Evolutionary conservation across 2,888 invertebrate species (phyloP).

Genomic region (Tubiluchus corallicola): DNA sequence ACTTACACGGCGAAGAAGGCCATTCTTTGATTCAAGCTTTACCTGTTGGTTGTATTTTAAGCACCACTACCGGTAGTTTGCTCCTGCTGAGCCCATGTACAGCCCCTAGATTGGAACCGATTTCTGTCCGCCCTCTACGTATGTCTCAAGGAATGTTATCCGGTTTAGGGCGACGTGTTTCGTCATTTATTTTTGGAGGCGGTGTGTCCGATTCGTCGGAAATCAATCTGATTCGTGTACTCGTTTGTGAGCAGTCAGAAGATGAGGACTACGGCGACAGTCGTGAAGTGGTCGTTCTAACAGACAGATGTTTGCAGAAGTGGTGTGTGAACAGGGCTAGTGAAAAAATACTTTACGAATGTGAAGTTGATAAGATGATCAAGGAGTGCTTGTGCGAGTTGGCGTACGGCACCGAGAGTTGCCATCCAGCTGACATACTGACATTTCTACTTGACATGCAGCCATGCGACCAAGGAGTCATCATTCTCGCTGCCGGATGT

Average conservation of each 20-base stretch:
- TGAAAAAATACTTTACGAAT: constrained; percentile 19
- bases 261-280: constrained; percentile 18
- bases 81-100: constrained; percentile 38
- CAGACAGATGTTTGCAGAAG: constrained; percentile 23
- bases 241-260: constrained; percentile 14
- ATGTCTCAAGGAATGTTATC: constrained; percentile 40
- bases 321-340: constrained; percentile 19
- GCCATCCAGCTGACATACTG: no score
- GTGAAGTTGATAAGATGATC: no score
- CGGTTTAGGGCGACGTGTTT: constrained; percentile 60
- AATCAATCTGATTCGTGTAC: no score
- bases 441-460: no score
- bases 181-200: constrained; percentile 56
- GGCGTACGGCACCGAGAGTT: no score
- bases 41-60: constrained; percentile 56
- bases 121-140: constrained; percentile 26
- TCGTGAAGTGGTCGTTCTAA: constrained; percentile 23
- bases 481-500: constrained; percentile 48
- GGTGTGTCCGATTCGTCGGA: constrained; percentile 28
- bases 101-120: not conserved
- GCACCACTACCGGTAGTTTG: constrained; percentile 76
- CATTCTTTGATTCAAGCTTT: constrained; percentile 28
- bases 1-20: constrained; percentile 44
- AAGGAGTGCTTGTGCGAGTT: no score
- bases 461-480: no score